Evolutionary conservation across 2,888 invertebrate genomes (phyloP), one percentile per base, ranked within the genome.

Genomic region (Scaptomyza polygonia): DNA sequence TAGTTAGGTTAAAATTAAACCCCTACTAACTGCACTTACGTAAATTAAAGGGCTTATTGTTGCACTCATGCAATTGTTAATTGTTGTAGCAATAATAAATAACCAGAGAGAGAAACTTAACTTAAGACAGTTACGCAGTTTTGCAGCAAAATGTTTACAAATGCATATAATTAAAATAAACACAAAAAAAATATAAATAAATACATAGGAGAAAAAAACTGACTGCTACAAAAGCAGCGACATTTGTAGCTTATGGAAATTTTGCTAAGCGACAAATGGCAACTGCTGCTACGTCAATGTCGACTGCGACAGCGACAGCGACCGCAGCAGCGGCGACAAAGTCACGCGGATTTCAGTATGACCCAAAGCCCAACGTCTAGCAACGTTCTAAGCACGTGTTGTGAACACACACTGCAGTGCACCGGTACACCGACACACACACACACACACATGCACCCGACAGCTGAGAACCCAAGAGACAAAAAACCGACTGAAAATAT

Each of bases 341-440:
- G 91, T 91, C 91, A 91, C 91, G 91, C 90, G 91, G 91, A 90
- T 89, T 87, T 86, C 85, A 88, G 83, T 91, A 90, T 91, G 91
- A 91, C 90, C 90, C 85, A 88, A 84, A 91, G 89, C 88, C 85
- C 86, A 88, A 86, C 82, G 90, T 89, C 88, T 90, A 89, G 88
- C 85, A 82, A 79, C 76, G 89, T 88, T 89, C 88, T 88, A 90
- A 90, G 89, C 91, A 91, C 91, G 91, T 91, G 91, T 89, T 89
- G 73, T 66, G 70, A 70, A 85, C 88, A 85, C 81, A 81, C 81
- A 80, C 77, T 66, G 73, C 59, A 55, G 58, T 61, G 62, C 44
- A 36, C 2, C 6, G 7, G 63, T 57, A 66, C 65, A 55, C 69
- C 71, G 36, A 58, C 53, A 43, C 58, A 16, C 39, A 39, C 61